Evolutionary conservation across 1,140 invertebrate genomes (phyloP).

Genomic region (Camponotus vicinus): DNA sequence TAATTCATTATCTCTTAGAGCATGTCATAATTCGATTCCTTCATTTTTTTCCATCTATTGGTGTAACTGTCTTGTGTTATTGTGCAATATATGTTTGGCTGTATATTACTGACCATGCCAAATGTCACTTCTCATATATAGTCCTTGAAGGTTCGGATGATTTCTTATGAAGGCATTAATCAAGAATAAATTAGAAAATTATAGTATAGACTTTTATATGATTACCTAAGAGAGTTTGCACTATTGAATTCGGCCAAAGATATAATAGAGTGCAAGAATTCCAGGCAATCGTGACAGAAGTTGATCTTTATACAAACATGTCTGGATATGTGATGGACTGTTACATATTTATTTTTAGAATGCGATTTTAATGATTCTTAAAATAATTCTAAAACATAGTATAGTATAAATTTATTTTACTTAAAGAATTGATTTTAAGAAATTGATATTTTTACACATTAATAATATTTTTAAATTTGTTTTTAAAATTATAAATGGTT

Average conservation of each 20-base stretch:
- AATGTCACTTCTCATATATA: neutral
- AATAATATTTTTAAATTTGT: neutral
- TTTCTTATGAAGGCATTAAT: slow-evolving; percentile 13
- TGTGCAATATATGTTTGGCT: slow-evolving; percentile 20
- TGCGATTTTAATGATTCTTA: neutral
- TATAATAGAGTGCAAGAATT: neutral
- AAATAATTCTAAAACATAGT: slow-evolving; percentile 1
- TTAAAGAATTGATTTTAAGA: neutral
- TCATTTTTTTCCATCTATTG: neutral
- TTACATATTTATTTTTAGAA: slow-evolving; percentile 16
- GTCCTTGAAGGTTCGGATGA: neutral
- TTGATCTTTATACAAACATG: neutral
- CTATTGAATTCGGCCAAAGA: neutral
- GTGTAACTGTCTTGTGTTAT: neutral
- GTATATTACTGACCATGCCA: slow-evolving; percentile 31
- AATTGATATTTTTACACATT: neutral
- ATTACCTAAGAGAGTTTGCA: slow-evolving; percentile 3
- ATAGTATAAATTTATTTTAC: neutral
- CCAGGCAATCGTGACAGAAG: neutral
- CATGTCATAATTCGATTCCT: neutral
- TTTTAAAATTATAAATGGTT: neutral
- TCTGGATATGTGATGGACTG: neutral
- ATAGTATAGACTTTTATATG: neutral
- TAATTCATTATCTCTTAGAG: neutral
- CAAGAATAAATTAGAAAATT: slow-evolving; percentile 31